These are phyloP conservation scores for Brachylomia viminalis DNA, from an alignment of 2,888 invertebrate genomes.

Conservation along the genomic window DNA sequence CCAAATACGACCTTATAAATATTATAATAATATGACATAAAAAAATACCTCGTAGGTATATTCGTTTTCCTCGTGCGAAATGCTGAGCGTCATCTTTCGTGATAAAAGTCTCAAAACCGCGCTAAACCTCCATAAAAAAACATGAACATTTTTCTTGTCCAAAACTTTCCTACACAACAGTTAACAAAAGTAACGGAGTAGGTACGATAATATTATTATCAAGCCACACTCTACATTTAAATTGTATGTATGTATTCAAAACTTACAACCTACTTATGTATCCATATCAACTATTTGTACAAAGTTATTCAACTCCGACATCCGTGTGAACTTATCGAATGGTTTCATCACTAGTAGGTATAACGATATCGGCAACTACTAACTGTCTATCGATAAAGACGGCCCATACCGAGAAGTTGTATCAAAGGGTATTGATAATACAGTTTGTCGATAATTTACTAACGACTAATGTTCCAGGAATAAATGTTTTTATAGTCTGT, in stretches of 20 bases:
- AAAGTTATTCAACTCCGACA: conserved; percentile 40
- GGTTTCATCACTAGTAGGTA: conserved; percentile 23
- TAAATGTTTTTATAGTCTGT: conserved; percentile 18
- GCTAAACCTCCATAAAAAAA: neutral
- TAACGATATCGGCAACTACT: conserved; percentile 36
- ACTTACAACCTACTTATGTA: conserved; percentile 10
- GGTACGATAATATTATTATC: neutral
- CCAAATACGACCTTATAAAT: neutral
- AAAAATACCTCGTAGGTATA: accelerated
- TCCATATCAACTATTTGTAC: conserved; percentile 36
- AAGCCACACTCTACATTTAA: neutral
- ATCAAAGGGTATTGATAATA: conserved; percentile 53
- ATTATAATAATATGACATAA: neutral
- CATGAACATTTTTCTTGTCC: neutral
- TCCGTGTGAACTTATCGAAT: conserved; percentile 43
- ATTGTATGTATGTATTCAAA: conserved; percentile 15
- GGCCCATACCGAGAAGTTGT: conserved; percentile 30
- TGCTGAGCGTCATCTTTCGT: neutral
- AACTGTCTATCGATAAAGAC: conserved; percentile 35
- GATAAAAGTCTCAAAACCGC: neutral
- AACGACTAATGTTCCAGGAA: conserved; percentile 26
- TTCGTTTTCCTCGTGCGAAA: neutral
- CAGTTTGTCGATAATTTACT: conserved; percentile 35
- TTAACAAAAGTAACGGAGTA: neutral
- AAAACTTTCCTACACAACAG: conserved; percentile 10